Evolutionary conservation across 2,888 invertebrate species (phyloP), one percentile per base, ranked within the genome.

Genomic region (Epinotia bilunana): DNA sequence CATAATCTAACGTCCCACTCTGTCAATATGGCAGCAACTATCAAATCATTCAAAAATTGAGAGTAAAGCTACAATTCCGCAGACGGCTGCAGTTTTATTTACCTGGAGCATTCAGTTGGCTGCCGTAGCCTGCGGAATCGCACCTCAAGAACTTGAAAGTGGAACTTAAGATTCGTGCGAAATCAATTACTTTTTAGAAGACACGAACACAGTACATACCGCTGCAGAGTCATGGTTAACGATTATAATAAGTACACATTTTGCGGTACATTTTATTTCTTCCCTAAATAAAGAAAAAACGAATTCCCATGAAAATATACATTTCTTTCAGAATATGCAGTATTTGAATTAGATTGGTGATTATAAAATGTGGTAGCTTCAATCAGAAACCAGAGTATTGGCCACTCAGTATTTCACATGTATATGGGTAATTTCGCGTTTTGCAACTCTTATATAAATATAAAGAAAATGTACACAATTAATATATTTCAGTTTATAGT

Each of bases 201-300:
- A 87, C 88, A 88, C 88, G 80, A 82, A 81, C 79, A 82, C 80
- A 76, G 23, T 76, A 76, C 23, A 58, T 69, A 53, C 55, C 57
- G 23, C 18, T 57, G 46, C 23, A 28, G 43, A 65, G 49, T 23
- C 33, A 11, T 63, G 28, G 46, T 23, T 43, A 20, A 53, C 53
- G 39, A 43, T 62, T 62, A 39, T 9, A 62, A 62, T 53, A n/a
- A n/a, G n/a, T n/a, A 55, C 28, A 55, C n/a, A 65, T 65, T 5
- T n/a, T 55, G 12, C 6, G 18, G 7, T 39, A 3, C 2, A n/a
- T 9, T 65, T n/a, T 18, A 55, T 28, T 12, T 49, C 23, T 28
- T 65, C 33, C 49, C 28, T 65, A 55, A 55, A 53, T 53, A 65
- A n/a, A 9, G 18, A 43, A n/a, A 49, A 39, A 11, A 61, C n/a